phyloP scores from a whole-genome alignment of 2,113 vertebrate genomes.

The Narcine bancroftii region DNA sequence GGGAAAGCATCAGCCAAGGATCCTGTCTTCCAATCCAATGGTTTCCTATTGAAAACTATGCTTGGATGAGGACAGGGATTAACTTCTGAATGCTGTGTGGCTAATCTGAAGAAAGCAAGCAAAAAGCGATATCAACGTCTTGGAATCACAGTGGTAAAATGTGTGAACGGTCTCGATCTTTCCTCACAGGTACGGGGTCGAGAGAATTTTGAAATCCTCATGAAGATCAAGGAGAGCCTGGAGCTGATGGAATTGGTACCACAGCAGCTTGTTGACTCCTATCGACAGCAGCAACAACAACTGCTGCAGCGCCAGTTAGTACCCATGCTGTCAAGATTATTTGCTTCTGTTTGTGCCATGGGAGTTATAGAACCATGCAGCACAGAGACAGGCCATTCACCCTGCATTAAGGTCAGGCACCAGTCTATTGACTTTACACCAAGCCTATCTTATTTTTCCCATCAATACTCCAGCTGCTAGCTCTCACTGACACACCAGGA shows the following conservation, averaged over 20 bases:
- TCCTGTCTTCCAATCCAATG: neutral
- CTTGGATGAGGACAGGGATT: neutral
- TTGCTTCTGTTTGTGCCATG: neutral
- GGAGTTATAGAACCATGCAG: too few relatives aligned
- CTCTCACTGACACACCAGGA: too few relatives aligned
- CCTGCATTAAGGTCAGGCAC: too few relatives aligned
- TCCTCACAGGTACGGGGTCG: constrained; percentile 75
- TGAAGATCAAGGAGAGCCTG: constrained; percentile 94
- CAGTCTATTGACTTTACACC: too few relatives aligned
- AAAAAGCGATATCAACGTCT: neutral
- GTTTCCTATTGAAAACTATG: neutral
- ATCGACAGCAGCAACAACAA: constrained; percentile 84
- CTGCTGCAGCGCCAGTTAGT: constrained; percentile 90
- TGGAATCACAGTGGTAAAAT: too few relatives aligned
- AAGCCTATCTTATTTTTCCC: too few relatives aligned
- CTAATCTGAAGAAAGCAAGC: neutral
- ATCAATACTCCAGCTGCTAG: too few relatives aligned
- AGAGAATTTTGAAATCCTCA: constrained; percentile 92
- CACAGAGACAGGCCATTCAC: too few relatives aligned
- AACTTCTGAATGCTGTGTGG: neutral
- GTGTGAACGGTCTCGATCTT: neutral
- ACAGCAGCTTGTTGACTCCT: constrained; percentile 81
- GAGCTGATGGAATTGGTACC: constrained; percentile 91
- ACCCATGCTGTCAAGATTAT: neutral
- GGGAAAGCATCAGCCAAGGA: neutral